A percentile compares a stretch with the other conserved stretches of the same genome.
phyloP scores from a whole-genome alignment of 1,140 invertebrate species.

The Leptinotarsa lineolata region DNA sequence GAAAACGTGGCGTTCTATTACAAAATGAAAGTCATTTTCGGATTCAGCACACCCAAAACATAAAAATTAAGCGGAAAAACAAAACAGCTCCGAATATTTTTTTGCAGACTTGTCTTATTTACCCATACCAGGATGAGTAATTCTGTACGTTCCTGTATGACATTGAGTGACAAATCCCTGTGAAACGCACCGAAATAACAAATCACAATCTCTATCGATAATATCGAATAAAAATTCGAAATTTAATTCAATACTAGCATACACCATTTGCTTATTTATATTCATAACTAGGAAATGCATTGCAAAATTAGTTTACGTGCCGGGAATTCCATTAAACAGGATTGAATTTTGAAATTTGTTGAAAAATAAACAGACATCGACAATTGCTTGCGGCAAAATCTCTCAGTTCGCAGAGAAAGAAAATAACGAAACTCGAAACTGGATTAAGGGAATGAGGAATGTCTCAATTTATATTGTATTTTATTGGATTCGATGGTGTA shows the following conservation, averaged over 20 bases:
- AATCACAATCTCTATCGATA: not conserved
- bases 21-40: too few relatives aligned
- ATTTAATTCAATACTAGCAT: not conserved
- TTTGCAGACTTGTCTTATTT: too few relatives aligned
- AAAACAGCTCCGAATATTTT: too few relatives aligned
- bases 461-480: slow-evolving; percentile 7
- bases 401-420: slow-evolving; percentile 2
- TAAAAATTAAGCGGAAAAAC: too few relatives aligned
- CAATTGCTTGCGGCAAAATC: not conserved
- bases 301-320: not conserved
- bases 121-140: too few relatives aligned
- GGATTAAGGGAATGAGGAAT: slow-evolving; percentile 11
- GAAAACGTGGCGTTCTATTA: too few relatives aligned
- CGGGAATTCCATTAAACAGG: not conserved
- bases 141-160: too few relatives aligned
- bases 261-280: not conserved
- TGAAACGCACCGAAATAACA: not conserved
- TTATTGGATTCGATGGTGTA: not conserved
- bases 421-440: slow-evolving; percentile 8
- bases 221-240: not conserved
- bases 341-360: not conserved
- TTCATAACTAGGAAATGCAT: slow-evolving; percentile 2
- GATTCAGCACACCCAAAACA: too few relatives aligned
- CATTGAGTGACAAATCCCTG: not conserved
- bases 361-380: not conserved